phyloP scores from a whole-genome alignment of 1,140 invertebrate genomes.

The Ctenoplectra terminalis region DNA sequence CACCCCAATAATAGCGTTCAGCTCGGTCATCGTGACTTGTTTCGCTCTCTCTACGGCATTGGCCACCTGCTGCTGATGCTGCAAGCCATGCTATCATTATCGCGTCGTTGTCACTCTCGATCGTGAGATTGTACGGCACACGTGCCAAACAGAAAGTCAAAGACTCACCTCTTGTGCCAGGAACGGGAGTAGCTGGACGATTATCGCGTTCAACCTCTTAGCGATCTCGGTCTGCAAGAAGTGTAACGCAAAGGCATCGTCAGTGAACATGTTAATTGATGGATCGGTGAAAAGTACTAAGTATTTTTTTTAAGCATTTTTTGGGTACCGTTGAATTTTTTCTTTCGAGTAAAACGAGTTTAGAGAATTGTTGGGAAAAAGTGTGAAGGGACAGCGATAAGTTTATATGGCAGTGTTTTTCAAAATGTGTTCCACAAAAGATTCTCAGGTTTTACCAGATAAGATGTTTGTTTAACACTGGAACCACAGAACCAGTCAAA shows the following conservation, averaged over 20 bases:
- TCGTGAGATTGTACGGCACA: slow-evolving; percentile 73
- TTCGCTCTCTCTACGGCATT: slow-evolving; percentile 97
- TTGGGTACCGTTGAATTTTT: too few relatives aligned
- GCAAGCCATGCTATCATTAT: slow-evolving; percentile 83
- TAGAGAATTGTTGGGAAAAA: not conserved
- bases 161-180: slow-evolving; percentile 90
- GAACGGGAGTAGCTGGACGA: slow-evolving; percentile 95
- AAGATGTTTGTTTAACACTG: too few relatives aligned
- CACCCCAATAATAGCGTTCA: slow-evolving; percentile 95
- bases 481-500: too few relatives aligned
- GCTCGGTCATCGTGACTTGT: slow-evolving; percentile 97
- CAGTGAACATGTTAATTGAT: not conserved
- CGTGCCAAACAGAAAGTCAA: slow-evolving; percentile 76
- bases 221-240: slow-evolving; percentile 95
- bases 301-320: too few relatives aligned
- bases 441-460: too few relatives aligned
- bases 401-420: too few relatives aligned
- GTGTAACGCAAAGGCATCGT: not conserved
- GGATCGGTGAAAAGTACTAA: too few relatives aligned
- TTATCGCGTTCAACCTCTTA: slow-evolving; percentile 95
- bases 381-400: not conserved
- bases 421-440: too few relatives aligned
- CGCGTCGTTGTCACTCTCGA: slow-evolving; percentile 79
- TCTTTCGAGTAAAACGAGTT: too few relatives aligned
- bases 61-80: slow-evolving; percentile 96